Percentiles rank a stretch among this genome's conserved stretches.
phyloP scores from a whole-genome alignment of 1,140 invertebrate genomes.

The Lasioglossum albipes region DNA sequence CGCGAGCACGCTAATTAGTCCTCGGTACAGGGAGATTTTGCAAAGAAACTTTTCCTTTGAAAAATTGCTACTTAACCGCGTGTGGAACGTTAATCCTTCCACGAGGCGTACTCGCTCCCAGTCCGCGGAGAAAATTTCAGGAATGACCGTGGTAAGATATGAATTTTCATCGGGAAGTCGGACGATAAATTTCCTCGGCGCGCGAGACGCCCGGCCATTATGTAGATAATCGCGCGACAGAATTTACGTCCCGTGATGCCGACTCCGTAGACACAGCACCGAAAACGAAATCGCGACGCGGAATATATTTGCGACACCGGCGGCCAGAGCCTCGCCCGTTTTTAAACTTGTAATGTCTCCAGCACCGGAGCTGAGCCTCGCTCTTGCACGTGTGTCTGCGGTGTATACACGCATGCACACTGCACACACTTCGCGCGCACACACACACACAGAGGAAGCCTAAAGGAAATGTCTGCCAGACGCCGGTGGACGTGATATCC shows the following conservation, averaged over 20 bases:
- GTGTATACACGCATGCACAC: not conserved
- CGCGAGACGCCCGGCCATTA: slow-evolving; percentile 31
- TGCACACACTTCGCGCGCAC: not conserved
- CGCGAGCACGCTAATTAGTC: no score
- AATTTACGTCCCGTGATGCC: slow-evolving; percentile 41
- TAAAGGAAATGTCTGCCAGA: slow-evolving; percentile 58
- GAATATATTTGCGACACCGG: slow-evolving; percentile 20
- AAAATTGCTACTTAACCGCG: not conserved
- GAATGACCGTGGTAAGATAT: slow-evolving; percentile 1
- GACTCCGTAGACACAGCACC: slow-evolving; percentile 19
- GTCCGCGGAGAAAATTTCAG: not conserved
- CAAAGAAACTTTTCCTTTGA: not conserved
- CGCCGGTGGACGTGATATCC: slow-evolving; percentile 60
- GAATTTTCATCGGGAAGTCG: slow-evolving; percentile 47
- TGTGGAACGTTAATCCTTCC: not conserved
- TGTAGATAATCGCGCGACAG: slow-evolving; percentile 42
- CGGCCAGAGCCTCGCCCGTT: not conserved
- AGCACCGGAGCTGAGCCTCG: no score
- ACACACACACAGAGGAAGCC: slow-evolving; percentile 39
- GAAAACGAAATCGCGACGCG: slow-evolving; percentile 29
- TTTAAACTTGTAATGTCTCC: slow-evolving; percentile 8
- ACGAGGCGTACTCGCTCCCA: not conserved
- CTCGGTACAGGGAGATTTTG: no score
- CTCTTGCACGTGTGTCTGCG: not conserved
- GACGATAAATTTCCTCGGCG: slow-evolving; percentile 35